A percentile compares a stretch with the other conserved stretches of the same genome.
phyloP scores from a whole-genome alignment of 2,888 invertebrate genomes.

The Amiota mariae region DNA sequence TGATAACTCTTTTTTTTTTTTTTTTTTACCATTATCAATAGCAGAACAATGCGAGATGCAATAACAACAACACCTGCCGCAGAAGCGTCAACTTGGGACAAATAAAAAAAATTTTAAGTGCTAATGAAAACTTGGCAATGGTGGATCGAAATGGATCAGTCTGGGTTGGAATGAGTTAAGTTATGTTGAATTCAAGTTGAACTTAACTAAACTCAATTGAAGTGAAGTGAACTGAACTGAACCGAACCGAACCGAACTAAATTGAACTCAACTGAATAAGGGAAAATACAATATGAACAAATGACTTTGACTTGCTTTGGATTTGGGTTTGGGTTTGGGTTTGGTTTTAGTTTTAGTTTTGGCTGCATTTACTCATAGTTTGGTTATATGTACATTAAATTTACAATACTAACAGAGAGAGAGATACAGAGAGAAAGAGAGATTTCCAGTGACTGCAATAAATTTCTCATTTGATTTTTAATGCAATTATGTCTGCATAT shows the following conservation, averaged over 20 bases:
- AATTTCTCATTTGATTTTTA: background rate
- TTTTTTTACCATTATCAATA: too few relatives aligned
- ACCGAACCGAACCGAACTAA: background rate
- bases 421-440: too few relatives aligned
- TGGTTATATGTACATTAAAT: too few relatives aligned
- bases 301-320: background rate
- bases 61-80: background rate
- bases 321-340: background rate
- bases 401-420: too few relatives aligned
- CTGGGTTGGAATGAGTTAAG: too few relatives aligned
- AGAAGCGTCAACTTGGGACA: conserved; percentile 6
- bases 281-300: too few relatives aligned
- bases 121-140: conserved; percentile 3
- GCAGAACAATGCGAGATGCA: background rate
- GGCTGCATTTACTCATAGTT: too few relatives aligned
- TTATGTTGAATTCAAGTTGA: too few relatives aligned
- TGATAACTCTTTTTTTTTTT: too few relatives aligned
- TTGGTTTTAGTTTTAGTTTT: background rate
- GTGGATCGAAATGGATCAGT: too few relatives aligned
- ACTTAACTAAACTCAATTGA: background rate
- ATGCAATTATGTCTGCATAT: background rate
- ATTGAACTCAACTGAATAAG: too few relatives aligned
- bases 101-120: conserved; percentile 11
- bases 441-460: too few relatives aligned
- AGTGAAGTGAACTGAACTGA: background rate